phyloP scores from a whole-genome alignment of 2,113 vertebrate genomes.

The Rhodinocichla rosea region DNA sequence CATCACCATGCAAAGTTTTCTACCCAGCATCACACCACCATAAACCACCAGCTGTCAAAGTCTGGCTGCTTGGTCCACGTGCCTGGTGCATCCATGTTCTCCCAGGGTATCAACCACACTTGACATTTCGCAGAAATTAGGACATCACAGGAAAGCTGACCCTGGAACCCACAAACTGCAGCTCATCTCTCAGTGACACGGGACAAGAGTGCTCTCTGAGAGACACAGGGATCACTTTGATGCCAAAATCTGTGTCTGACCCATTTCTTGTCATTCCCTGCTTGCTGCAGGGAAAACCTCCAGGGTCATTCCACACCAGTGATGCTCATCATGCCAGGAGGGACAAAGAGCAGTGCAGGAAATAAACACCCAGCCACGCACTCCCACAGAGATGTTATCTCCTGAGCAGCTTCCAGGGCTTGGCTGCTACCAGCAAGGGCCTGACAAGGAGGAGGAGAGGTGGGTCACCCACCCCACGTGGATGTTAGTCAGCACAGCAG shows the following conservation, averaged over 20 bases:
- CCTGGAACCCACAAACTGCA: background rate
- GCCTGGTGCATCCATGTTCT: background rate
- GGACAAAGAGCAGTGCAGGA: background rate
- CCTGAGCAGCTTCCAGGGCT: background rate
- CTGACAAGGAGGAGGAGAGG: background rate
- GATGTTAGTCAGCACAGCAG: background rate
- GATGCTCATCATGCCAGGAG: background rate
- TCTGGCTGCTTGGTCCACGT: background rate
- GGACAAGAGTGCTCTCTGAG: background rate
- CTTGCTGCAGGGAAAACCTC: background rate
- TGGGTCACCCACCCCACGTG: background rate
- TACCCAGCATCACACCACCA: too few relatives aligned
- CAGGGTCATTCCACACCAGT: background rate
- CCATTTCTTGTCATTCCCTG: background rate
- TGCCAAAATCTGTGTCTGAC: background rate
- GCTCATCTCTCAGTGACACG: background rate
- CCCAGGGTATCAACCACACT: background rate
- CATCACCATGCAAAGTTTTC: background rate
- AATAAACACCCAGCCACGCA: background rate
- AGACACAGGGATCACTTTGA: accelerated
- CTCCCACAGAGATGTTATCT: background rate
- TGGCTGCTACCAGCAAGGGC: background rate
- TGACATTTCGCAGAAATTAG: background rate
- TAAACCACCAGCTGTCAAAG: background rate
- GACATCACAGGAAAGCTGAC: background rate